Conservation (phyloP, 1,140 invertebrate species). For the Caenorhabditis latens region DNA sequence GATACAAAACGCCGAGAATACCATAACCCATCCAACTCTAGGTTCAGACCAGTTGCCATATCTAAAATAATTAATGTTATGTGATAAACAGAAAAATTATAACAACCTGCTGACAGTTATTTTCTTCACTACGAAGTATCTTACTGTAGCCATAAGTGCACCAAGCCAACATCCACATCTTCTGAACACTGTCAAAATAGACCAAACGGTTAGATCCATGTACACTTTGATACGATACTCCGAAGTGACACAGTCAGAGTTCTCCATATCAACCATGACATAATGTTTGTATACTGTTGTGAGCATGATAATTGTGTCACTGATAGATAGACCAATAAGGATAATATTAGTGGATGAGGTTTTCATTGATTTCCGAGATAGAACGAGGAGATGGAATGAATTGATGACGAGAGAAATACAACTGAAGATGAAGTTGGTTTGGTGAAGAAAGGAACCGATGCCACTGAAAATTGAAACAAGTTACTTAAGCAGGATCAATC, state of each 20-base stretch:
- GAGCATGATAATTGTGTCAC: not conserved
- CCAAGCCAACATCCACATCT: slow-evolving; percentile 19
- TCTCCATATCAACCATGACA: not conserved
- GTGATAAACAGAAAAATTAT: too few relatives aligned
- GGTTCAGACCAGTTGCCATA: slow-evolving; percentile 1
- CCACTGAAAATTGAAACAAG: not conserved
- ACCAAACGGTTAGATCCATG: not conserved
- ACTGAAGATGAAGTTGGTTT: not conserved
- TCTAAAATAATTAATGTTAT: not conserved
- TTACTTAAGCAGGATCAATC: not conserved
- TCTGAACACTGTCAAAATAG: not conserved
- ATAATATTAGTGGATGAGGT: slow-evolving; percentile 3
- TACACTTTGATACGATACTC: not conserved
- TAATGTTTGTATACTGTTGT: slow-evolving; percentile 19
- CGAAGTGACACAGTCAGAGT: not conserved
- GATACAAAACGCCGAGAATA: not conserved
- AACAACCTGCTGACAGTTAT: not conserved
- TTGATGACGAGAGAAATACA: not conserved
- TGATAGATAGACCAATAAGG: slow-evolving; percentile 3
- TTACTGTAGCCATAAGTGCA: slow-evolving; percentile 6
- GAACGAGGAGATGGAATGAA: not conserved
- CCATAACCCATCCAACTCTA: not conserved
- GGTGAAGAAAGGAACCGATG: not conserved
- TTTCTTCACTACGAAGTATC: slow-evolving; percentile 15
- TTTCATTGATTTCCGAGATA: slow-evolving; percentile 17